Evolutionary conservation across 2,888 invertebrate genomes (phyloP), one percentile per base, ranked within the genome.

Genomic region (Panorpa germanica): DNA sequence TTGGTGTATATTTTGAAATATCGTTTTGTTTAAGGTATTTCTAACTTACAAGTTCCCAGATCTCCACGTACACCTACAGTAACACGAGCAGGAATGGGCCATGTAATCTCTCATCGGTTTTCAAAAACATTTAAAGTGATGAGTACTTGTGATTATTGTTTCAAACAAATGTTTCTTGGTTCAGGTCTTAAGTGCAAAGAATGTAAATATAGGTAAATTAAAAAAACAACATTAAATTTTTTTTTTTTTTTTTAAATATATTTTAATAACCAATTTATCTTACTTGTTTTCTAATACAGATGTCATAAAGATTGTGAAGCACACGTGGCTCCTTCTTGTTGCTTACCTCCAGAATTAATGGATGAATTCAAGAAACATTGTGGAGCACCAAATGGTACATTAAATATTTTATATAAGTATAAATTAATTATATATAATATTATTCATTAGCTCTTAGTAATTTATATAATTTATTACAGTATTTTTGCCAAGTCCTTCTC

Each of bases 251-350:
- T 29, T 9, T 21, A 25, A 8, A 12, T 24, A 13, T 6, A 24
- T 24, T 6, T 25, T 25, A 16, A 25, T 12, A 10, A 5, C 9
- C 6, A 4, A 16, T 11, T 16, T 3, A 9, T n/a, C 17, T n/a
- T 7, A 24, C 8, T 13, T 3, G 13, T 25, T n/a, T 10, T 25
- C 18, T 16, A 27, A 27, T 19, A 27, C 9, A 10, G 50, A 19
- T 55, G 55, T 37, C 55, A 54, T 53, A 68, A 66, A 41, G 86
- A 88, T 45, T 93, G 91, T 49, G 85, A 83, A 45, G 69, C 73
- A 28, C 83, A 82, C 60, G 91, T 88, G 40, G 82, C 90, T 39
- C 83, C 88, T 1, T 83, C 86, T 20, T 95, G 95, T 56, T 86
- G 85, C 16, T 57, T 91, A 40, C 85, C 88, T n/a, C 70, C 70